Conservation (phyloP, 2,113 vertebrate species). For the Turdus rufiventris region DNA sequence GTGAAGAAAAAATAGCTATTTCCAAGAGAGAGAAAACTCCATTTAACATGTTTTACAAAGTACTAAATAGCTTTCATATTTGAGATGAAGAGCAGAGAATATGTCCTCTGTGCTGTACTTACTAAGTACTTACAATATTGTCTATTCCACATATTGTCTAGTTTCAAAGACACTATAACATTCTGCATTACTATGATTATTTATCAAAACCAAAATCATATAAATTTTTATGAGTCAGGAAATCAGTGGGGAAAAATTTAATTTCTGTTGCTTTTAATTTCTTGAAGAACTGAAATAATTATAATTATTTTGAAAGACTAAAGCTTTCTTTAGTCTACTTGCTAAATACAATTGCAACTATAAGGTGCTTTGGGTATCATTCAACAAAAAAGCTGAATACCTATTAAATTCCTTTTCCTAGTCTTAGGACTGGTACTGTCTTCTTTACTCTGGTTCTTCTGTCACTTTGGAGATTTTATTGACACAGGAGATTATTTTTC, state of each 20-base stretch:
- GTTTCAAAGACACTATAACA: background rate
- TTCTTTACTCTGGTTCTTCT: background rate
- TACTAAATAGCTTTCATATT: conserved; percentile 70
- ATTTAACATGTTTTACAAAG: conserved; percentile 74
- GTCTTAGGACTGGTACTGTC: background rate
- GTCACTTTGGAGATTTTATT: background rate
- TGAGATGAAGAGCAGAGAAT: conserved; percentile 25
- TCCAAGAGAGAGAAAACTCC: conserved; percentile 67
- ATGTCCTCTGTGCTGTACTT: conserved; percentile 38
- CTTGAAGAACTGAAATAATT: background rate
- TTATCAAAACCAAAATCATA: background rate
- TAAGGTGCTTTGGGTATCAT: background rate
- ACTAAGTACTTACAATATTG: conserved; percentile 27
- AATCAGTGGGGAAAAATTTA: background rate
- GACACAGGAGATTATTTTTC: background rate
- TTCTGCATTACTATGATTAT: background rate
- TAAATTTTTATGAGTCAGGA: background rate
- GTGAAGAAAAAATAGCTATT: conserved; percentile 55
- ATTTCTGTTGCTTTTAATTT: conserved; percentile 15
- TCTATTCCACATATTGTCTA: background rate
- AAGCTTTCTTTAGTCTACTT: background rate
- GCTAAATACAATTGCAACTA: background rate
- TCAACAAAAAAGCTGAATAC: background rate
- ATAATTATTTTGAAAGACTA: background rate
- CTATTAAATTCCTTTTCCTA: background rate